These are phyloP conservation scores for Rhagologus leucostigma DNA, from an alignment of 2,113 vertebrate genomes.

Conservation along the genomic window DNA sequence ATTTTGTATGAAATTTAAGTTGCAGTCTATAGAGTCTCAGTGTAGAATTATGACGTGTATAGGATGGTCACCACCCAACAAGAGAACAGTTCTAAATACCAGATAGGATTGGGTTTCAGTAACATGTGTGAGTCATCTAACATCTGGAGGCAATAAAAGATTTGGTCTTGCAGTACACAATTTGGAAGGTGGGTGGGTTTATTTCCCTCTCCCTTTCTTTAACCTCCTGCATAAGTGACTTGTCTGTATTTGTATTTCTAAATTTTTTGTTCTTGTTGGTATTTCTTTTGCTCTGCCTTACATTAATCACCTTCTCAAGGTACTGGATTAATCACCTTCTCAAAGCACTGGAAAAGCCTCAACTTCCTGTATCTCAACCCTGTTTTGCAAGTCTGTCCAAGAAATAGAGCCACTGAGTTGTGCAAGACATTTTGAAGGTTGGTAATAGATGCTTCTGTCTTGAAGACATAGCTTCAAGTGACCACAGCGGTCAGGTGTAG, in stretches of 20 bases:
- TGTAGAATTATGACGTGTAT: background rate
- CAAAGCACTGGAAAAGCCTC: background rate
- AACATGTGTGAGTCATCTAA: background rate
- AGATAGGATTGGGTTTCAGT: background rate
- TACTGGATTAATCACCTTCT: background rate
- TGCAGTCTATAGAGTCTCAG: background rate
- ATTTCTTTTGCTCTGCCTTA: background rate
- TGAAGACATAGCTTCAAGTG: background rate
- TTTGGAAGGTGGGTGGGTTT: background rate
- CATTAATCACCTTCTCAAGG: background rate
- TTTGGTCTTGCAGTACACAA: background rate
- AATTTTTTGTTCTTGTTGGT: background rate
- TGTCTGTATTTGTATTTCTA: background rate
- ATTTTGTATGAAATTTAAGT: background rate
- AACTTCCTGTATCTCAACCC: accelerated
- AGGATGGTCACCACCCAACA: background rate
- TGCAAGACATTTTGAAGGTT: background rate
- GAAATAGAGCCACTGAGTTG: background rate
- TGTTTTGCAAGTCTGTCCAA: background rate
- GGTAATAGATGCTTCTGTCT: background rate
- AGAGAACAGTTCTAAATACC: background rate
- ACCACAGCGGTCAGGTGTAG: background rate
- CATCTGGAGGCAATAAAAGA: background rate
- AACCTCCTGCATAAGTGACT: background rate
- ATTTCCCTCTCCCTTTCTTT: background rate